Percentiles rank a stretch among this genome's conserved stretches.
These are phyloP conservation scores for Brachionus asplanchnoidis DNA, from an alignment of 1,140 invertebrate species.

Conservation along the genomic window DNA sequence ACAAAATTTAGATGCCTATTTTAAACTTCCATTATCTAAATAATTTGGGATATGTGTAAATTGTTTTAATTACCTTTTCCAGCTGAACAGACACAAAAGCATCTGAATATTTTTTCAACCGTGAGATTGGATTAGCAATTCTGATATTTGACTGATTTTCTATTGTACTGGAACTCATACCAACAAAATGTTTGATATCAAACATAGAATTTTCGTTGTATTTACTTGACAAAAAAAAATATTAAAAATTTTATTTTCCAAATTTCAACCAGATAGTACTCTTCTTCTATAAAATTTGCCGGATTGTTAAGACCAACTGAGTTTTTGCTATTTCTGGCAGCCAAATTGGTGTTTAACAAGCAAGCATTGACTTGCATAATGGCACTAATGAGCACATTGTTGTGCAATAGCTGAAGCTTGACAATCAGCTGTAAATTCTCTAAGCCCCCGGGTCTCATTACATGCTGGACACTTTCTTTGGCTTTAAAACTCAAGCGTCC, in stretches of 20 bases:
- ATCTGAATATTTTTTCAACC: slow-evolving; percentile 45
- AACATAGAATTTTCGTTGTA: slow-evolving; percentile 10
- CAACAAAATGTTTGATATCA: background rate
- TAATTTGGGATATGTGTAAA: too few species aligned
- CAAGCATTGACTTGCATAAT: slow-evolving; percentile 27
- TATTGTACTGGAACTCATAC: background rate
- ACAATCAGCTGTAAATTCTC: slow-evolving; percentile 52
- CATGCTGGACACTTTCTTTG: slow-evolving; percentile 50
- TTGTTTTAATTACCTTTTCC: slow-evolving; percentile 50
- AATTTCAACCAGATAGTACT: background rate
- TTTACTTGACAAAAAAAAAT: background rate
- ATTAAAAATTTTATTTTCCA: background rate
- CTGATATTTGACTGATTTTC: background rate
- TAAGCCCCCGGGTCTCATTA: slow-evolving; percentile 49
- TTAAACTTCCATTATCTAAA: too few species aligned
- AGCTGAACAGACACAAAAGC: slow-evolving; percentile 55
- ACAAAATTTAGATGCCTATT: too few species aligned
- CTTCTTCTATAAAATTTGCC: background rate
- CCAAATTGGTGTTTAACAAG: background rate
- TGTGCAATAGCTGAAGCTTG: slow-evolving; percentile 53
- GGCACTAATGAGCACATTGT: slow-evolving; percentile 45
- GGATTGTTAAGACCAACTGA: background rate
- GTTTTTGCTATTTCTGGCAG: slow-evolving; percentile 4
- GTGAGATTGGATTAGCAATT: background rate
- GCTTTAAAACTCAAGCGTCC: slow-evolving; percentile 52